Evolutionary conservation across 2,888 invertebrate genomes (phyloP).

Genomic region (Pherbina coryleti): DNA sequence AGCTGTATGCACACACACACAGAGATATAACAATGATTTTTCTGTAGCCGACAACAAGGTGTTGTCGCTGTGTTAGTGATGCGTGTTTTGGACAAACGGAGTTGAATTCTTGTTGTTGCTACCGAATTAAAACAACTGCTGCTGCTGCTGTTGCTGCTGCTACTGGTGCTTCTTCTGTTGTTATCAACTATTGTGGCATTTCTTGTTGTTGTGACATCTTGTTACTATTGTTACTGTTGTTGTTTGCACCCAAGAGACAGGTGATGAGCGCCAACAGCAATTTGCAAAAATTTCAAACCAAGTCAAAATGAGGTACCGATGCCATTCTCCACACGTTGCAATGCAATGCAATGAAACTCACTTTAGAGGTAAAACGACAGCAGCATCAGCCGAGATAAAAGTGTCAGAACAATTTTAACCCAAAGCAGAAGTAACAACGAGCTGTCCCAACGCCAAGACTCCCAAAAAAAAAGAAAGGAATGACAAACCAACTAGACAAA

Average conservation of each 20-base stretch:
- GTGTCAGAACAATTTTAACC: slow-evolving; percentile 25
- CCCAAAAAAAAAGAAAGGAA: too few relatives aligned
- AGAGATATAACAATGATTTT: not conserved
- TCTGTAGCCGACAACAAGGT: not conserved
- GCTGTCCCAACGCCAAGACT: too few relatives aligned
- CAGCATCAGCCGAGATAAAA: slow-evolving; percentile 22
- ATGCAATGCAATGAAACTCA: not conserved
- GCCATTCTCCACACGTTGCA: not conserved
- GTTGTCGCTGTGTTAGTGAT: slow-evolving; percentile 1
- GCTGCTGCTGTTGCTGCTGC: slow-evolving; percentile 39
- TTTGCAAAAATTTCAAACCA: slow-evolving; percentile 39
- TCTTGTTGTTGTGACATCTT: not conserved
- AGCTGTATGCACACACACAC: not conserved
- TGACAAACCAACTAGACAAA: too few relatives aligned
- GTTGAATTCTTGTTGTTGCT: not conserved
- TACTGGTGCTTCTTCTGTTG: slow-evolving; percentile 19
- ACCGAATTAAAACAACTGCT: not conserved
- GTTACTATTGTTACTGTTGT: slow-evolving; percentile 4
- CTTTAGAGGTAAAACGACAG: not conserved
- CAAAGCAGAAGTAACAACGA: not conserved
- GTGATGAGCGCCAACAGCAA: slow-evolving; percentile 49
- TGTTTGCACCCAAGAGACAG: slow-evolving; percentile 39
- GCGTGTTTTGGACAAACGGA: not conserved
- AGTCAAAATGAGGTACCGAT: not conserved
- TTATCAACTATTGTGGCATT: slow-evolving; percentile 8